Base-by-base conservation (phyloP, 2,797 vertebrate genomes). In the Gymnoscopelus microlampas region DNA sequence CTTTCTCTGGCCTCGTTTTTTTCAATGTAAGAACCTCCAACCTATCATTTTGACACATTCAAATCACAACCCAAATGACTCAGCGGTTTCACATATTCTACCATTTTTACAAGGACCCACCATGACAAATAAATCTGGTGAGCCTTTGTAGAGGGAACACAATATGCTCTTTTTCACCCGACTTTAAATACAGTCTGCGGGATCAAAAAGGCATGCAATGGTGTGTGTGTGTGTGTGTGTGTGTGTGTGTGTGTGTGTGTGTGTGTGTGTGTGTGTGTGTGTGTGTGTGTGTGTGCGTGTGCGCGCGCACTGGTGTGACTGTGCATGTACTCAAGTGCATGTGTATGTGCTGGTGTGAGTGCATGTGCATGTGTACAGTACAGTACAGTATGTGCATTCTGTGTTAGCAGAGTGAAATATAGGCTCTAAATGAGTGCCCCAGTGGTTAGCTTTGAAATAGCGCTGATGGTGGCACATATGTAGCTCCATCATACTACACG, bases 391-490 rank as follows among this genome's bases (percentile, higher is more conserved):
- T 72, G 66, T 72, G 32, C 32, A 39, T 44, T 13, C n/a, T 60
- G 57, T 53, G 50, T 55, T 19, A 15, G 47, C 10, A 61, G 8
- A 35, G 60, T 76, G 73, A 76, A 84, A 75, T 55, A 56, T 72
- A 85, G 82, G 81, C 85, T 88, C 75, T 74, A 85, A 68, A 56
- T 53, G 70, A 82, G 79, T 67, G 77, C 75, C 76, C 69, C 66
- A 19, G 85, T 32, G 82, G 88, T 90, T 87, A 77, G 70, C 86
- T 90, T 90, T 94, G 92, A 94, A 93, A 93, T 84, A 76, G 74
- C 53, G 82, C 87, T 88, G 87, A 88, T 89, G 87, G 88, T 81
- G 87, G 89, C 88, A 83, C 89, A 88, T 79, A 85, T 88, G 89
- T 80, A 78, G 73, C 71, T 80, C 74, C 71, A 74, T 82, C 71